These are phyloP conservation scores for Hylyphantes graminicola DNA, from an alignment of 1,140 invertebrate genomes.

Conservation along the genomic window DNA sequence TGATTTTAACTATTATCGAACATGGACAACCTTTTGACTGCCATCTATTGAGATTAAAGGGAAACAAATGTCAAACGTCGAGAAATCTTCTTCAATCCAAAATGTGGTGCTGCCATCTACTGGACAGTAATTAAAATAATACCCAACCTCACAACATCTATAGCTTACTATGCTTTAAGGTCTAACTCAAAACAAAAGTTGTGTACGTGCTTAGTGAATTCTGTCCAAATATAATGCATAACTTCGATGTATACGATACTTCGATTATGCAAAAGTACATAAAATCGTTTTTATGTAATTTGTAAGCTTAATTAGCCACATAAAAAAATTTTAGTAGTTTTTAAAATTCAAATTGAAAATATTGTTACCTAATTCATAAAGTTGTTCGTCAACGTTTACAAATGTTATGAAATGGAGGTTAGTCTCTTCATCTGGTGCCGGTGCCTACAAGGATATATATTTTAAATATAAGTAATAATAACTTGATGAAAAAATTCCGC, in stretches of 20 bases:
- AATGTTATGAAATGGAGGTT: conserved; percentile 92
- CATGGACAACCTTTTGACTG: background rate
- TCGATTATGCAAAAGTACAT: too few relatives aligned
- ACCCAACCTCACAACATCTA: too few relatives aligned
- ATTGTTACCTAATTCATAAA: conserved; percentile 87
- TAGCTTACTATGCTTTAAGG: too few relatives aligned
- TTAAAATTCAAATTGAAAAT: background rate
- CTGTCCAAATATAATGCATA: too few relatives aligned
- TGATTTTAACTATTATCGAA: too few relatives aligned
- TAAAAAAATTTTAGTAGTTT: background rate
- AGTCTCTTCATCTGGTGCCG: conserved; percentile 78
- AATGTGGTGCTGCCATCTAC: conserved; percentile 19
- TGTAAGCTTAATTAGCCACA: too few relatives aligned
- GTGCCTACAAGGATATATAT: conserved; percentile 67
- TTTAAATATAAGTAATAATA: background rate
- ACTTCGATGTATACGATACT: too few relatives aligned
- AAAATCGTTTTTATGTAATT: too few relatives aligned
- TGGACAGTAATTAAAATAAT: too few relatives aligned
- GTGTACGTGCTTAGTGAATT: too few relatives aligned
- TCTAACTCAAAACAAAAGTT: too few relatives aligned
- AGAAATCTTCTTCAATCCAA: background rate
- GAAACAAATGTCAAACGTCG: background rate
- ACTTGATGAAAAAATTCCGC: too few relatives aligned
- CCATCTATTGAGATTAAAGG: background rate
- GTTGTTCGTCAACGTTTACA: conserved; percentile 81